Percentiles rank a stretch among this genome's conserved stretches.
Evolutionary conservation across 2,797 vertebrate genomes (phyloP).

Genomic region (Pseudomugil gertrudae): DNA sequence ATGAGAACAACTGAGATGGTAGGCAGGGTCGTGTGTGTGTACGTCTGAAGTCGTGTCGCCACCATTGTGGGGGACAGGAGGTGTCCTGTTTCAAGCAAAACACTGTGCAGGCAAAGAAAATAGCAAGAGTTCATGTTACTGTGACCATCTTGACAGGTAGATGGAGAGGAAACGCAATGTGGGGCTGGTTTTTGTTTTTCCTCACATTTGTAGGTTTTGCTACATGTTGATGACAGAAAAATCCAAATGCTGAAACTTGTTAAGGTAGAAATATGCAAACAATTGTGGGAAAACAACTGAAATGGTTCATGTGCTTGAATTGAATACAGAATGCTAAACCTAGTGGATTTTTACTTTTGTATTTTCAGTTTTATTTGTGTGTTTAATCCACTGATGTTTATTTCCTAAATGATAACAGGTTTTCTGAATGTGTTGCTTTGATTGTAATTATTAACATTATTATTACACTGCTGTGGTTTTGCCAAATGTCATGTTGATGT

Average conservation of each 20-base stretch:
- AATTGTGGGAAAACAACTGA: neutral
- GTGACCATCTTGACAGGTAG: constrained; percentile 42
- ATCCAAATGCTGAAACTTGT: neutral
- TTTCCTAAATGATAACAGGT: neutral
- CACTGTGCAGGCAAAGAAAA: constrained; percentile 42
- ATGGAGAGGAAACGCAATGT: constrained; percentile 27
- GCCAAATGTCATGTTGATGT: too few relatives aligned
- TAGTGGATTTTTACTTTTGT: too few relatives aligned
- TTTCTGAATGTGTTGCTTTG: too few relatives aligned
- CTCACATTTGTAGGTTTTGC: neutral
- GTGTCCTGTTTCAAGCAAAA: constrained; percentile 69
- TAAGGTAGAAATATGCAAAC: neutral
- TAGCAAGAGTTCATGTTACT: constrained; percentile 58
- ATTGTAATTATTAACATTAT: too few relatives aligned
- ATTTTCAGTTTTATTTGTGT: neutral
- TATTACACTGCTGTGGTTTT: too few relatives aligned
- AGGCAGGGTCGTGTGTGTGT: constrained; percentile 10
- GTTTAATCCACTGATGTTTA: neutral
- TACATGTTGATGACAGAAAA: neutral
- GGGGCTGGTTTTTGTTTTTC: constrained; percentile 26
- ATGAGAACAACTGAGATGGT: constrained; percentile 16
- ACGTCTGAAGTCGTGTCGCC: constrained; percentile 14
- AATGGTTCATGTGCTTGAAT: neutral
- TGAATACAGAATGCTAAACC: neutral
- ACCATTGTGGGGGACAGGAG: constrained; percentile 31